Conservation (phyloP, 2,113 vertebrate genomes). For the Oriolus oriolus region DNA sequence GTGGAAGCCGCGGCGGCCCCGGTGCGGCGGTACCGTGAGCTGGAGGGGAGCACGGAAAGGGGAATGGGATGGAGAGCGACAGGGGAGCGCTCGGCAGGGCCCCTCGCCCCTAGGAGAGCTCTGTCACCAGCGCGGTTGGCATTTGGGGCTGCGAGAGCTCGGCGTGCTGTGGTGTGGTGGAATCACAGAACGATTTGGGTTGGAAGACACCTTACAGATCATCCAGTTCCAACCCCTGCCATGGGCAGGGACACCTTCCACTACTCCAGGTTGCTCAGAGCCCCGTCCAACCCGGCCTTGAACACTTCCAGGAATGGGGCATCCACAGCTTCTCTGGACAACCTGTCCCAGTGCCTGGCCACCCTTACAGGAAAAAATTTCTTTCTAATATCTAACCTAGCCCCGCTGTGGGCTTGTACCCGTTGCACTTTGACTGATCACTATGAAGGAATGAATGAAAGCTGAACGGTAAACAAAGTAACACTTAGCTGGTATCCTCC, state of each 20-base stretch:
- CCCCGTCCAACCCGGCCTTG: background rate
- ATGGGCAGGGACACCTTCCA: accelerated
- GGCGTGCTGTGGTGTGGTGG: accelerated
- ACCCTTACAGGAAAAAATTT: background rate
- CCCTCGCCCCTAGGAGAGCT: accelerated
- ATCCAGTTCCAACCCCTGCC: background rate
- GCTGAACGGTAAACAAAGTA: background rate
- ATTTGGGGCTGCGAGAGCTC: background rate
- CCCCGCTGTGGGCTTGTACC: no score
- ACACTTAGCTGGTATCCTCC: accelerated
- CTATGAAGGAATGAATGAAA: background rate
- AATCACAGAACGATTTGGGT: background rate
- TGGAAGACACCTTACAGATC: no score
- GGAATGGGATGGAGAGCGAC: accelerated
- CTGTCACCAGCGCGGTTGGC: accelerated
- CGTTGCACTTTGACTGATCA: no score
- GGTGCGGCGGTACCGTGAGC: no score
- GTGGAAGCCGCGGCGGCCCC: background rate
- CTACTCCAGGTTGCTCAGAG: background rate
- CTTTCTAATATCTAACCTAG: background rate
- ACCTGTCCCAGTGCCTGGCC: background rate
- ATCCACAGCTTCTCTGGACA: background rate
- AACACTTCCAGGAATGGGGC: background rate
- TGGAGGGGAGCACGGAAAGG: accelerated
- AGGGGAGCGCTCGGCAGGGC: background rate